phyloP scores from a whole-genome alignment of 2,888 invertebrate species.

The Leptinotarsa haldemani region DNA sequence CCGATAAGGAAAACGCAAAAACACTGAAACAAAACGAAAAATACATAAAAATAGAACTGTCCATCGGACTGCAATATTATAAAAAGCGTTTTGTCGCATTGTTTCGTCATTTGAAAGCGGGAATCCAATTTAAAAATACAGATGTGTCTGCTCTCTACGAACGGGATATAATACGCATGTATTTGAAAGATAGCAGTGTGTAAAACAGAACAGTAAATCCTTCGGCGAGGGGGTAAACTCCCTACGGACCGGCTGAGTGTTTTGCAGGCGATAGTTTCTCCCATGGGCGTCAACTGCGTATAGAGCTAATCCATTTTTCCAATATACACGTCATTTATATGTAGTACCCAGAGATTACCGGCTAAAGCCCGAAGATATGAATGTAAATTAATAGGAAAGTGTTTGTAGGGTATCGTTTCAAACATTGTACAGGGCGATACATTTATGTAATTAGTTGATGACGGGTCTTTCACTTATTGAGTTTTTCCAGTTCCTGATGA shows the following conservation, averaged over 20 bases:
- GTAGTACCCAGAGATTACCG: constrained; percentile 59
- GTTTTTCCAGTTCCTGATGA: too few species aligned
- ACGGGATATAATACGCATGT: constrained; percentile 40
- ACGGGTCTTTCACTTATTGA: not conserved
- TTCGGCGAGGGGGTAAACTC: constrained; percentile 48
- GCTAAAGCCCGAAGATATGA: constrained; percentile 52
- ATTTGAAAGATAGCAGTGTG: constrained; percentile 47
- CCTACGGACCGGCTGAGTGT: constrained; percentile 60
- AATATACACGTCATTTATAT: constrained; percentile 65
- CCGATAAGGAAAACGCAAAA: constrained; percentile 2
- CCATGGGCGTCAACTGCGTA: constrained; percentile 55
- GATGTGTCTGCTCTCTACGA: constrained; percentile 31
- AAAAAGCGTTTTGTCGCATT: constrained; percentile 34
- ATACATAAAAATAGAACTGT: constrained; percentile 26
- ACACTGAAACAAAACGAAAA: constrained; percentile 15
- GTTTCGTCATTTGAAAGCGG: constrained; percentile 33
- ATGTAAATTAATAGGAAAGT: constrained; percentile 49
- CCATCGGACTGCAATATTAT: constrained; percentile 29
- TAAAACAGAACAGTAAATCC: constrained; percentile 50
- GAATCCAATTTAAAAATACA: constrained; percentile 42
- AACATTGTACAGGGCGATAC: constrained; percentile 17
- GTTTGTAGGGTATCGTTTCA: constrained; percentile 39
- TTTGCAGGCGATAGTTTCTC: constrained; percentile 62
- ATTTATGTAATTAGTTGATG: not conserved
- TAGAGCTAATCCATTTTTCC: constrained; percentile 64